Evolutionary conservation across 1,140 invertebrate species (phyloP).

Genomic region (Trichomalopsis sarcophagae): DNA sequence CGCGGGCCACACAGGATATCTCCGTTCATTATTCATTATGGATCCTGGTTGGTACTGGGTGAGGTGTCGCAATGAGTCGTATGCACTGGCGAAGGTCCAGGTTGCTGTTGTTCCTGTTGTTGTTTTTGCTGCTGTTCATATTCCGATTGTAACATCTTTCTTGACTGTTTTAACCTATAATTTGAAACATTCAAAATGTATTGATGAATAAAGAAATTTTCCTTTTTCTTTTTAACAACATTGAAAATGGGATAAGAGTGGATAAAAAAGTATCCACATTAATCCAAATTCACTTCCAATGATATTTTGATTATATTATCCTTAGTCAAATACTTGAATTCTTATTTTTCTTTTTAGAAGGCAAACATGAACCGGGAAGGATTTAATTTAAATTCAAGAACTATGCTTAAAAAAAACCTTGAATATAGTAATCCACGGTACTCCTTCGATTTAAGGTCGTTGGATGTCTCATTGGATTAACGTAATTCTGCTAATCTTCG

Average conservation of each 20-base stretch:
- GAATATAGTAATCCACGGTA: background rate
- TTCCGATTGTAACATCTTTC: constrained; percentile 34
- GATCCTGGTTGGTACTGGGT: constrained; percentile 69
- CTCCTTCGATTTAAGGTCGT: constrained; percentile 8
- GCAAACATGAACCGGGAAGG: too few relatives aligned
- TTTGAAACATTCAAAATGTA: background rate
- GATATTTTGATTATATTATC: too few relatives aligned
- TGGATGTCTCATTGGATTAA: background rate
- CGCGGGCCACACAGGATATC: constrained; percentile 13
- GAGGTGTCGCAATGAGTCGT: constrained; percentile 63
- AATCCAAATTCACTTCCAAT: too few relatives aligned
- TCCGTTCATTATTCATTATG: constrained; percentile 67
- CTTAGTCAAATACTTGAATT: too few relatives aligned
- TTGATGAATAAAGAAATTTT: background rate
- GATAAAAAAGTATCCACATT: too few relatives aligned
- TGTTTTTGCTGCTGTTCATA: constrained; percentile 48
- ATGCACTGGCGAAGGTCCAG: constrained; percentile 61
- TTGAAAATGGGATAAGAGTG: background rate
- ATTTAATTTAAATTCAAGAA: too few relatives aligned
- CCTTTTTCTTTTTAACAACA: background rate
- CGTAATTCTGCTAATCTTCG: constrained; percentile 15
- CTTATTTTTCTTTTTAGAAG: too few relatives aligned
- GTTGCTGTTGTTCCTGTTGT: constrained; percentile 60
- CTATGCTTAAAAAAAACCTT: too few relatives aligned
- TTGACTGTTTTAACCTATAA: background rate